These are phyloP conservation scores for Gambusia holbrooki DNA, from an alignment of 2,113 vertebrate species.

Conservation along the genomic window DNA sequence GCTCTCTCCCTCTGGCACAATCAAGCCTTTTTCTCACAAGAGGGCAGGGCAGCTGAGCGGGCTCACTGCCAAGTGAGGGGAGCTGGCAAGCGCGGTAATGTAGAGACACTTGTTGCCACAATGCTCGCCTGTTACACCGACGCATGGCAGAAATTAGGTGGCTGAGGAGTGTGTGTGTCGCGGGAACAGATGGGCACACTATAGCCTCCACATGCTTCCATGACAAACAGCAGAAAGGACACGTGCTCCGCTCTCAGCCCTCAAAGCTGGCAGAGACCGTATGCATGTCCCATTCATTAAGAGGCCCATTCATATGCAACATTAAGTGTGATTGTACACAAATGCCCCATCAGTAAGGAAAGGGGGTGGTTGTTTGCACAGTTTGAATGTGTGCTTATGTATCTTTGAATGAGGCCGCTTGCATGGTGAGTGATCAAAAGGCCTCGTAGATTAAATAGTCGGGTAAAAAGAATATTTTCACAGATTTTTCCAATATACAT, in stretches of 20 bases:
- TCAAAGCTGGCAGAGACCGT: slow-evolving; percentile 61
- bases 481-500: background rate
- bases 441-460: slow-evolving; percentile 8
- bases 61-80: slow-evolving; percentile 79
- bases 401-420: background rate
- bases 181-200: slow-evolving; percentile 67
- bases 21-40: slow-evolving; percentile 80
- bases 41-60: slow-evolving; percentile 75
- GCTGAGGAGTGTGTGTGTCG: slow-evolving; percentile 33
- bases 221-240: slow-evolving; percentile 65
- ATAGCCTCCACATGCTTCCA: slow-evolving; percentile 63
- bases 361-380: slow-evolving; percentile 24
- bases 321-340: slow-evolving; percentile 76
- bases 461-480: background rate
- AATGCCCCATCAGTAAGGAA: slow-evolving; percentile 64
- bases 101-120: slow-evolving; percentile 83
- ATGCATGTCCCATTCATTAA: slow-evolving; percentile 73
- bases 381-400: slow-evolving; percentile 41
- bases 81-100: slow-evolving; percentile 80
- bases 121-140: slow-evolving; percentile 76
- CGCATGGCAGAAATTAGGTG: slow-evolving; percentile 54
- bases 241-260: slow-evolving; percentile 46
- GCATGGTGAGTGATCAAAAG: slow-evolving; percentile 28
- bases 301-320: slow-evolving; percentile 74
- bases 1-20: slow-evolving; percentile 79